Base-by-base conservation (phyloP, 2,113 vertebrate genomes). In the Verasper variegatus region DNA sequence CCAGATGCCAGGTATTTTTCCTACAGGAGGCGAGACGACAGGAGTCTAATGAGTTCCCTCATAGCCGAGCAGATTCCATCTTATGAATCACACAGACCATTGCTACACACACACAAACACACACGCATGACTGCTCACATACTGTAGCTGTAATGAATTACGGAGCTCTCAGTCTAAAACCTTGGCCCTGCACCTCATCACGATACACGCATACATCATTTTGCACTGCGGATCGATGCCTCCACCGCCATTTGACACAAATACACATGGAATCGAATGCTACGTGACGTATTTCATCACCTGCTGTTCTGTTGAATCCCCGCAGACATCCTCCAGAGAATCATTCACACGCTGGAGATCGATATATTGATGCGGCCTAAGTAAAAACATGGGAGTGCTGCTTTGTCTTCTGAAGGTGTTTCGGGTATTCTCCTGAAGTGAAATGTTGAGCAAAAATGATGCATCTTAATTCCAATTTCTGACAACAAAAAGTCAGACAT, bases 41-140 rank as follows among this genome's bases (percentile, higher is more conserved):
- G 85, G 80, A 89, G 81, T 76, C 88, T 93, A 93, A 93, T 91
- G 90, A 89, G 88, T 86, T 91, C 80, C 81, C 86, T 91, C 86
- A 88, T 89, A 85, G 89, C 83, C 17, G 24, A 65, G 81, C 26
- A 21, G 80, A 71, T 86, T 78, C 81, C 78, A 68, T 83, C 83
- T 89, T 89, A 90, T 91, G 86, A 92, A 90, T 91, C 84, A 92
- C 84, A 21, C 70, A 49, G 49, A 26, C 49, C 35, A 62, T 42
- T 42, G 40, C 40, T 3, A 40, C 71, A 59, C 81, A 56, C 56
- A 21, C 70, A 49, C 49, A 66, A 1, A 31, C 31, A 31, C 45
- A 61, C 42, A 86, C 66, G 12, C 67, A 81, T 15, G 21, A 54
- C 65, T 17, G 3, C 55, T 63, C 73, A 66, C 42, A 37, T 9